These are phyloP conservation scores for Hirundo rustica DNA, from an alignment of 2,797 vertebrate species.

Conservation along the genomic window DNA sequence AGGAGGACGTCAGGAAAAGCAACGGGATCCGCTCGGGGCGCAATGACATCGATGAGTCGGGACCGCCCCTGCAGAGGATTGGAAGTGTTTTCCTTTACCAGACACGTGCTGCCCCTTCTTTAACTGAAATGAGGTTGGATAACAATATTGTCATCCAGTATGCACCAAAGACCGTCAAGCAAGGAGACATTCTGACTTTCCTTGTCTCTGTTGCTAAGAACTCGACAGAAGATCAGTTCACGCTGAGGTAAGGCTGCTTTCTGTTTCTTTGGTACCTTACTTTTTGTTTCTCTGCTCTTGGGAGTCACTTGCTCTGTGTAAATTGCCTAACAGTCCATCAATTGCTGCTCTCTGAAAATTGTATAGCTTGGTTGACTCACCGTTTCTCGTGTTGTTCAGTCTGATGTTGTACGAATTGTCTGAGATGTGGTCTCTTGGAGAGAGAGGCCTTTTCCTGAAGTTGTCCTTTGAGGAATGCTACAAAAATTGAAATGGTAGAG, in stretches of 20 bases:
- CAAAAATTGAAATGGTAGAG: background rate
- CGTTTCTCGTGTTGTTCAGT: background rate
- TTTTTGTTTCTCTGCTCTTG: background rate
- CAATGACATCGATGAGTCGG: slow-evolving; percentile 76
- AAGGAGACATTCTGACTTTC: slow-evolving; percentile 87
- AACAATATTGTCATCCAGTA: slow-evolving; percentile 84
- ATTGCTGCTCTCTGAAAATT: background rate
- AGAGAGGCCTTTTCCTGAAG: background rate
- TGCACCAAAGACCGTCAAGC: slow-evolving; percentile 81
- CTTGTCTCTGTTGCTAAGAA: slow-evolving; percentile 84
- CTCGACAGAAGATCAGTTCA: slow-evolving; percentile 86
- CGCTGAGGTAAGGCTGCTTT: slow-evolving; percentile 82
- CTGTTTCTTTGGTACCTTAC: background rate
- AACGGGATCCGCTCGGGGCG: slow-evolving; percentile 53
- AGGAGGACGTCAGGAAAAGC: slow-evolving; percentile 64
- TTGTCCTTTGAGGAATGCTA: background rate
- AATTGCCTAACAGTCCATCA: background rate
- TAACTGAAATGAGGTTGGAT: slow-evolving; percentile 85
- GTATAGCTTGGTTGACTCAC: background rate
- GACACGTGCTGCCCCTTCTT: slow-evolving; percentile 75
- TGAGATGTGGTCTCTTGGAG: background rate
- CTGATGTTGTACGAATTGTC: background rate
- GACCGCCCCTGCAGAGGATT: slow-evolving; percentile 88
- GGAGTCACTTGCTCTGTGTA: background rate
- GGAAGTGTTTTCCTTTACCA: slow-evolving; percentile 89